Evolutionary conservation across 1,140 invertebrate species (phyloP).

Genomic region (Drosophila melanica): DNA sequence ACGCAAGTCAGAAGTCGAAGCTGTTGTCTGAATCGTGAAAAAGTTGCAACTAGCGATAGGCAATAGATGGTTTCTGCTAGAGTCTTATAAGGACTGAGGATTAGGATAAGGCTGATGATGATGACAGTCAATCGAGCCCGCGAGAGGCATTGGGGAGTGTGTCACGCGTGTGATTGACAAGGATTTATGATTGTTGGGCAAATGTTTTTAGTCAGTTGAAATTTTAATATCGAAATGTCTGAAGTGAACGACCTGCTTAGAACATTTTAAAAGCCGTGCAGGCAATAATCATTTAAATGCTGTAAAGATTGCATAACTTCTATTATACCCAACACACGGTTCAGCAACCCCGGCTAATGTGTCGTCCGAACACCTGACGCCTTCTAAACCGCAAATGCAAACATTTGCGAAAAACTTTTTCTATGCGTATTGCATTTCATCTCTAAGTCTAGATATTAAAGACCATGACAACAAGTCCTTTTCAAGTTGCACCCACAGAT

Average conservation of each 20-base stretch:
- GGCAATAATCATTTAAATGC: conserved; percentile 61
- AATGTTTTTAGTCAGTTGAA: conserved; percentile 61
- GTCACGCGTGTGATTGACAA: conserved; percentile 80
- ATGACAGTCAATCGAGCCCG: conserved; percentile 53
- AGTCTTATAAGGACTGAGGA: conserved; percentile 11
- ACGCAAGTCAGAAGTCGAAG: conserved; percentile 57
- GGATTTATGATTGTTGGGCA: conserved; percentile 80
- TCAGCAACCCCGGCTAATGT: conserved; percentile 43
- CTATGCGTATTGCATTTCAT: conserved; percentile 83
- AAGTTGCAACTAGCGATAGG: conserved; percentile 63
- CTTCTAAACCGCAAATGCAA: conserved; percentile 49
- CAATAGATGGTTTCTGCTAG: conserved; percentile 32
- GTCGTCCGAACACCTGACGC: conserved; percentile 47
- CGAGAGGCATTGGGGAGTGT: conserved; percentile 36
- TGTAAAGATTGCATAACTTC: conserved; percentile 65
- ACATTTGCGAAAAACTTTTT: conserved; percentile 70
- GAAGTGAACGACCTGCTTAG: conserved; percentile 65
- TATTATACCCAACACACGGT: conserved; percentile 14
- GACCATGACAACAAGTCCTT: conserved; percentile 57
- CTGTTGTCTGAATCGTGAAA: conserved; percentile 23
- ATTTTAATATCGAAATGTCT: conserved; percentile 63
- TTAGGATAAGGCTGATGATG: conserved; percentile 60
- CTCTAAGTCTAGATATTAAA: conserved; percentile 78
- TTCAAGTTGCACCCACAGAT: conserved; percentile 50
- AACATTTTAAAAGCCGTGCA: conserved; percentile 35